A percentile compares a stretch with the other conserved stretches of the same genome.
These are phyloP conservation scores for Calephelis nemesis DNA, from an alignment of 1,140 invertebrate species.

Conservation along the genomic window DNA sequence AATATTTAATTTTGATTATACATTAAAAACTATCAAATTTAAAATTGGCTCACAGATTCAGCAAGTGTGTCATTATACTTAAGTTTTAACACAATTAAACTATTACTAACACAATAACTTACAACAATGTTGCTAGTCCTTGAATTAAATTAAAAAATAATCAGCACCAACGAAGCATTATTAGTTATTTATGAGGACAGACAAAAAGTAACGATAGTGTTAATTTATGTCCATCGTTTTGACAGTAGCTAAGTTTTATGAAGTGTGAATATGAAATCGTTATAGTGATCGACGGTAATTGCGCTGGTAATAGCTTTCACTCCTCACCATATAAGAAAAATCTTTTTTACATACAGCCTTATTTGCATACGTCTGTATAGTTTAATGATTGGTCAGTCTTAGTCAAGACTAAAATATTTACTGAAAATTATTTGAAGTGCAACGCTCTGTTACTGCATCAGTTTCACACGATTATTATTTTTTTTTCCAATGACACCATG, in stretches of 20 bases:
- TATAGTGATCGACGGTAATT: slow-evolving; percentile 5
- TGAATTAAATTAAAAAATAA: not conserved
- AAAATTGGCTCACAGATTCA: no score
- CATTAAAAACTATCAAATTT: no score
- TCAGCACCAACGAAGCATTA: not conserved
- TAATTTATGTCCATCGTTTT: slow-evolving; percentile 6
- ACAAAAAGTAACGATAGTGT: not conserved
- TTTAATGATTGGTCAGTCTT: not conserved
- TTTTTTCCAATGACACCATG: no score
- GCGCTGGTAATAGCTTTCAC: not conserved
- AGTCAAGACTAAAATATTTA: no score
- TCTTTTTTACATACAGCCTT: not conserved
- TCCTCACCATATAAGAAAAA: slow-evolving; percentile 5
- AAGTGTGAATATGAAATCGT: slow-evolving; percentile 9
- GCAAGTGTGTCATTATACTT: no score
- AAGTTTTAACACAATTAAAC: no score
- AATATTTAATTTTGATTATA: no score
- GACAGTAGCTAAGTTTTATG: slow-evolving; percentile 8
- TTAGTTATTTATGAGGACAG: slow-evolving; percentile 4
- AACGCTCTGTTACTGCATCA: no score
- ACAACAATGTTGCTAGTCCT: not conserved
- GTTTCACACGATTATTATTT: no score
- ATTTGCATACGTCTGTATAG: not conserved
- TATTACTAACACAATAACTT: no score
- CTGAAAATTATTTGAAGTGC: no score